These are phyloP conservation scores for Plectus sambesii DNA, from an alignment of 1,140 invertebrate species.

Conservation along the genomic window DNA sequence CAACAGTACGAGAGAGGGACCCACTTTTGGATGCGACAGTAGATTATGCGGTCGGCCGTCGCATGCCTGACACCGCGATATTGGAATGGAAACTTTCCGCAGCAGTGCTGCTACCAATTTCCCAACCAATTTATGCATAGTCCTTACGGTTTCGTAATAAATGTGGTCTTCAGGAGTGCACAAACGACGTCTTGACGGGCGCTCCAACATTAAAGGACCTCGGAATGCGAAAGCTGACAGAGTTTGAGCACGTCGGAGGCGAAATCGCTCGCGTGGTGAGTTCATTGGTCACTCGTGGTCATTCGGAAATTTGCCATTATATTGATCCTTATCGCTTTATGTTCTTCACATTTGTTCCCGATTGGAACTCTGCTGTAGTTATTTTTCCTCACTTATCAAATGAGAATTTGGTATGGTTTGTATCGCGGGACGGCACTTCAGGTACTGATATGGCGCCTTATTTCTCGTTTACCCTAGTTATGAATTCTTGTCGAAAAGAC, in stretches of 20 bases:
- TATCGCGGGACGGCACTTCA: too few relatives aligned
- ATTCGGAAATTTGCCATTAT: too few relatives aligned
- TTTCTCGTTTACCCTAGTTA: too few relatives aligned
- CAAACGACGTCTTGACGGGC: conserved; percentile 46
- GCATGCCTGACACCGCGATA: not conserved
- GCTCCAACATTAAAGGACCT: conserved; percentile 47
- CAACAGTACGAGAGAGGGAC: too few relatives aligned
- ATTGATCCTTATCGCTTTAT: too few relatives aligned
- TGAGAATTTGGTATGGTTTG: too few relatives aligned
- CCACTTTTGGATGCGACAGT: conserved; percentile 7
- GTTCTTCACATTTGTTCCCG: too few relatives aligned
- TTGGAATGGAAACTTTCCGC: not conserved
- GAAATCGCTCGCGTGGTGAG: conserved; percentile 19
- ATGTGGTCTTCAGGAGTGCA: conserved; percentile 43
- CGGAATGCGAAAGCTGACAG: conserved; percentile 45
- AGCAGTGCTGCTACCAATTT: not conserved
- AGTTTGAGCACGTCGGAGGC: conserved; percentile 42
- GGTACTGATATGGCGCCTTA: too few relatives aligned
- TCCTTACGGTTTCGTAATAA: not conserved
- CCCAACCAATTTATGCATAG: not conserved
- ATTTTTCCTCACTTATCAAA: too few relatives aligned
- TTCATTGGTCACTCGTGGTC: conserved; percentile 28
- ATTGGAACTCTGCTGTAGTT: too few relatives aligned
- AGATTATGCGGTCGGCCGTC: too few relatives aligned
- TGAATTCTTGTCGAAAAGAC: too few relatives aligned